A percentile compares a stretch with the other conserved stretches of the same genome.
Conservation (phyloP, 2,113 vertebrate genomes). For the Ellobius talpinus region DNA sequence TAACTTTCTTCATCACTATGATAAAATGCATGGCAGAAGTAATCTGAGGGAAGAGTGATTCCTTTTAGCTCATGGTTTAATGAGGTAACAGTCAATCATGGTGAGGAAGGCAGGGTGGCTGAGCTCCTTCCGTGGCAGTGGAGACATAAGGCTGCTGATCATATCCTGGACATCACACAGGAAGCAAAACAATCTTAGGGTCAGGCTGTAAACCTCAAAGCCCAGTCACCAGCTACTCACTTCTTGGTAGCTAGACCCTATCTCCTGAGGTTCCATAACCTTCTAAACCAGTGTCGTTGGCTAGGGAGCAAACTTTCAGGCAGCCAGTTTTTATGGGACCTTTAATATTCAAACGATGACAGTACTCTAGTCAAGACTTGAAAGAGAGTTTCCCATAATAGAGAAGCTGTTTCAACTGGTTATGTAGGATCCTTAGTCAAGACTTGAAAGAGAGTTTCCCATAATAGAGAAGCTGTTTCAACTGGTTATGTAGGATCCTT, state of each 20-base stretch:
- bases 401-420: not conserved
- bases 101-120: not conserved
- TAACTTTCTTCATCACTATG: not conserved
- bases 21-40: not conserved
- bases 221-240: not conserved
- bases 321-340: not conserved
- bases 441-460: conserved; percentile 11
- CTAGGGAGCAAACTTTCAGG: not conserved
- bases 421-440: not conserved
- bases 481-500: not conserved
- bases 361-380: not conserved
- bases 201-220: not conserved
- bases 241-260: not conserved
- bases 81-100: not conserved
- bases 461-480: not conserved
- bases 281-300: not conserved
- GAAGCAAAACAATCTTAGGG: not conserved
- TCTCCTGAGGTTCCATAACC: not conserved
- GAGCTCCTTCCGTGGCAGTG: not conserved
- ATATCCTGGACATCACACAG: not conserved
- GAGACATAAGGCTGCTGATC: not conserved
- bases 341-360: not conserved
- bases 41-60: not conserved
- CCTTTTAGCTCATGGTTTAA: not conserved
- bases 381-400: conserved; percentile 14